These are phyloP conservation scores for Microctonus brassicae DNA, from an alignment of 2,888 invertebrate genomes.

Conservation along the genomic window DNA sequence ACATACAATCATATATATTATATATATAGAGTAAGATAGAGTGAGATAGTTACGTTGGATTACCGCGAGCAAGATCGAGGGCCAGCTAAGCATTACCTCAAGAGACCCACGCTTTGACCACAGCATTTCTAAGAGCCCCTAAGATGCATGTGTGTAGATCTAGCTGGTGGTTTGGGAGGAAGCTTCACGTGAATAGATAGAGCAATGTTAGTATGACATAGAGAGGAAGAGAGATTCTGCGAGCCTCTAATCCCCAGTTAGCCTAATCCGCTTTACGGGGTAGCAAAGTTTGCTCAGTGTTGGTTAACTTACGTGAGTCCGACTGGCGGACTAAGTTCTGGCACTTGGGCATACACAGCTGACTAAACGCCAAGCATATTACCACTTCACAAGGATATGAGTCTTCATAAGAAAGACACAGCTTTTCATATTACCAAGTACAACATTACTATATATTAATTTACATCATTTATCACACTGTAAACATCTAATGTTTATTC, in stretches of 20 bases:
- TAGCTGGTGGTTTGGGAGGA: not conserved
- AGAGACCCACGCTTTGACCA: slow-evolving; percentile 32
- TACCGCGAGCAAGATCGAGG: slow-evolving; percentile 32
- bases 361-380: slow-evolving; percentile 43
- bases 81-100: slow-evolving; percentile 26
- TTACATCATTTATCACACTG: not conserved
- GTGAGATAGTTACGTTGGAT: slow-evolving; percentile 17
- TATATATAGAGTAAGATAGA: not conserved
- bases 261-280: slow-evolving; percentile 45
- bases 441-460: not conserved
- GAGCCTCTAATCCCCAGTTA: slow-evolving; percentile 45
- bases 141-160: slow-evolving; percentile 12
- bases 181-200: slow-evolving; percentile 10
- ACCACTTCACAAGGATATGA: slow-evolving; percentile 34
- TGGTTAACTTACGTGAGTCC: slow-evolving; percentile 41
- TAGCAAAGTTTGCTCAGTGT: slow-evolving; percentile 38
- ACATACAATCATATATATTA: not conserved
- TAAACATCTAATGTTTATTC: not conserved
- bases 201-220: slow-evolving; percentile 1
- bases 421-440: not conserved
- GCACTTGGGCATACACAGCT: slow-evolving; percentile 40
- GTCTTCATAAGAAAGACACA: slow-evolving; percentile 15
- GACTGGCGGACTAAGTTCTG: slow-evolving; percentile 38
- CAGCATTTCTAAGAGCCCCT: slow-evolving; percentile 30
- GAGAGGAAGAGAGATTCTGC: slow-evolving; percentile 14